Evolutionary conservation across 1,140 invertebrate species (phyloP).

Genomic region (Drosophila neocordata): DNA sequence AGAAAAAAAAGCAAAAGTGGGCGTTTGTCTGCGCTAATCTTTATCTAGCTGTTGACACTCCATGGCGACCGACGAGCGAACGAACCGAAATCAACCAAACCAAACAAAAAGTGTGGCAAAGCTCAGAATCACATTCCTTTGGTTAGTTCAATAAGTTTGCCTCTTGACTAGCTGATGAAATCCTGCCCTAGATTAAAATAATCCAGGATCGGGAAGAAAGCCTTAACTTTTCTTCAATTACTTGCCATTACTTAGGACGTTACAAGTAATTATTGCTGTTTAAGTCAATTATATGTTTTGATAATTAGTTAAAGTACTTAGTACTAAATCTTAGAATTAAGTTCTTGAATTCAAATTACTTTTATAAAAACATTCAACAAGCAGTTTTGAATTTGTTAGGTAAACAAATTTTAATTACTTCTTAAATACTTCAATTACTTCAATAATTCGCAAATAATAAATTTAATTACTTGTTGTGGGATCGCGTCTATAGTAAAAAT

Average conservation of each 20-base stretch:
- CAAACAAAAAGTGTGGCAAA: constrained; percentile 44
- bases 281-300: too few species aligned
- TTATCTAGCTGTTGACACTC: constrained; percentile 80
- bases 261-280: too few species aligned
- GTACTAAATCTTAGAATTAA: too few species aligned
- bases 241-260: neutral
- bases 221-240: neutral
- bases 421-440: too few species aligned
- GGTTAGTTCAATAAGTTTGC: neutral
- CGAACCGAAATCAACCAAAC: constrained; percentile 30
- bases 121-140: constrained; percentile 57
- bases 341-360: too few species aligned
- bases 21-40: constrained; percentile 79
- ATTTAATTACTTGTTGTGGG: too few species aligned
- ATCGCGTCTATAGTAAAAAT: too few species aligned
- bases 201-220: neutral
- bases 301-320: too few species aligned
- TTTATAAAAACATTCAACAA: too few species aligned
- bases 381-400: too few species aligned
- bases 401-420: too few species aligned
- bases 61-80: constrained; percentile 58
- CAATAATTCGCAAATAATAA: too few species aligned
- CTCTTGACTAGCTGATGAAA: neutral
- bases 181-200: constrained; percentile 17
- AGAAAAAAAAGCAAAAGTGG: constrained; percentile 58